Evolutionary conservation across 2,888 invertebrate species (phyloP), one percentile per base, ranked within the genome.

Genomic region (Drosophila maculinotata): DNA sequence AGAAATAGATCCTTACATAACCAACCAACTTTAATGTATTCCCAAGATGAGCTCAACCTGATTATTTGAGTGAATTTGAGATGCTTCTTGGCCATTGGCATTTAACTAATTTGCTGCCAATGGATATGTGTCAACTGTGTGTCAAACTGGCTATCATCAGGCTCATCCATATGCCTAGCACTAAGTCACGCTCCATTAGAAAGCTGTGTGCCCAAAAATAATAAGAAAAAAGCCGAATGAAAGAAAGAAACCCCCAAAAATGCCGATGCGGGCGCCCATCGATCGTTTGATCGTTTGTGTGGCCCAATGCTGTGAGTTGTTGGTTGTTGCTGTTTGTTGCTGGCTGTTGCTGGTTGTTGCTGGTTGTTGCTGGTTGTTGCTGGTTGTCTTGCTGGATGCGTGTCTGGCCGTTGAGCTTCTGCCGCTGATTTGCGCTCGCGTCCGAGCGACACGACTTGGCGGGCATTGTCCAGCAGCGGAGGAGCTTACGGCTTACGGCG

Each of bases 101-200:
- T 71, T 78, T 74, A 68, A 69, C 72, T 69, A 72, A 79, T 79
- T 80, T 71, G 68, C 66, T 71, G 69, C 51, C 76, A 71, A 62
- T 66, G 66, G 39, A 87, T 59, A 63, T 87, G 85, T 80, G 79
- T 84, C 79, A 69, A 45, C 59, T 49, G 66, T 65, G 58, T 76
- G 73, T 60, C 53, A 38, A 75, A 42, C 49, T 67, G 63, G 47
- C 69, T 36, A 49, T 53, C 69, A 47, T 33, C 30, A 41, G 38
- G 66, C 67, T 80, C 85, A 80, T 87, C 80, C 80, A 74, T 69
- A 58, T 74, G 65, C 58, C 45, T 41, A 58, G 49, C 59, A 58
- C 57, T 48, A 67, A 87, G 86, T 85, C 87, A 82, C 88, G 81
- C 85, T 69, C 63, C 67, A 85, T 70, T 80, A 85, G 88, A 81